Conservation (phyloP, 2,113 vertebrate genomes). For the Spizaetus ornatus region DNA sequence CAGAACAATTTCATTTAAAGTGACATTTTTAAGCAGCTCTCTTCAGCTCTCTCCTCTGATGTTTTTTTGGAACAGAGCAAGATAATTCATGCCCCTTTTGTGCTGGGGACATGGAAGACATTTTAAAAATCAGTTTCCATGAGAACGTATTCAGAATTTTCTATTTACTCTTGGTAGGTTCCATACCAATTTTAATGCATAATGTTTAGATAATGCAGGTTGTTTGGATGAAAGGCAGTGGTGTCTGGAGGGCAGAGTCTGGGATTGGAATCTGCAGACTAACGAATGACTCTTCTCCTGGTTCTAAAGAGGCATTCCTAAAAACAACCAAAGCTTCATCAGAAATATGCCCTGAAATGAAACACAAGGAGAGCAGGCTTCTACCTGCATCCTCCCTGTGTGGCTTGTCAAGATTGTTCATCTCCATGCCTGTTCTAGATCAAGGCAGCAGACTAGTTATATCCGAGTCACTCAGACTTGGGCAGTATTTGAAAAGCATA, state of each 20-base stretch:
- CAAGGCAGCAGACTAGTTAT: not conserved
- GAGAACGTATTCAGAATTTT: not conserved
- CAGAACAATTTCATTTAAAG: not conserved
- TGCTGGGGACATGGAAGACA: not conserved
- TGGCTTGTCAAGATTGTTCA: not conserved
- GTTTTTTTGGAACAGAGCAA: not conserved
- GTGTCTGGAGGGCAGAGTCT: constrained; percentile 23
- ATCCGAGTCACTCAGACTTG: rapidly evolving
- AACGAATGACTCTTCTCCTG: not conserved
- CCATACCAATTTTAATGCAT: not conserved
- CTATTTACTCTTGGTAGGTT: not conserved
- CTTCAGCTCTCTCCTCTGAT: not conserved
- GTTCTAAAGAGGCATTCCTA: not conserved
- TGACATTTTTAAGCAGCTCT: not conserved
- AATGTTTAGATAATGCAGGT: not conserved
- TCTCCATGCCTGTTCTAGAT: rapidly evolving
- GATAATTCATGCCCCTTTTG: not conserved
- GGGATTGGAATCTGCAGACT: not conserved
- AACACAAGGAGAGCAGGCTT: not conserved
- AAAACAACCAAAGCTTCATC: not conserved
- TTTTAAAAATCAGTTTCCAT: not conserved
- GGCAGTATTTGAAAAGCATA: not conserved
- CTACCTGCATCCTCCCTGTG: not conserved
- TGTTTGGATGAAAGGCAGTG: not conserved
- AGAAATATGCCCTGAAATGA: not conserved